Base-by-base conservation (phyloP, 2,888 invertebrate species). In the Drosophila limbata region DNA sequence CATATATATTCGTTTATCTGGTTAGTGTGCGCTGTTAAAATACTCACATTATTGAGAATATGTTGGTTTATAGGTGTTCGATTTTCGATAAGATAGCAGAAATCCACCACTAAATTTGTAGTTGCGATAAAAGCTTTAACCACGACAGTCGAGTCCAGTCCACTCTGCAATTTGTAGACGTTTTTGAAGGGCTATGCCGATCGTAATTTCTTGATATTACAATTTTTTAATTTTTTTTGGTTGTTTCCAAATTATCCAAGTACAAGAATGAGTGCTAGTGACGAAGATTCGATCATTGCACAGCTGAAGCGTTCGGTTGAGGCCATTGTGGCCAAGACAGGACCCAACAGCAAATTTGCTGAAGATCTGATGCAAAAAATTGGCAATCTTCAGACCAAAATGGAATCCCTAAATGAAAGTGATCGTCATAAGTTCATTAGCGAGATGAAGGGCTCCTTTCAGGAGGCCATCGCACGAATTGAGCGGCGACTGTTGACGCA, bases 381-480 rank as follows among this genome's bases (percentile, higher is more conserved):
- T 9, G 74, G 74, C 31, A 69, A 75, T 0, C 65, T 91, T 11
- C 90, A 91, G 53, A 21, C 50, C 3, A 88, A 89, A 74, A 71
- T 91, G 56, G 85, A 87, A 11, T 76, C 88, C 0, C 74, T 92
- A 4, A 79, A 90, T 1, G 68, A 84, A 4, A 53, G 63, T 5
- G 92, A 92, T 60, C 79, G 85, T 21, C 74, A 69, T 2, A 45
- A 83, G 44, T 92, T 91, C 42, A 57, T 92, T 5, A 56, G 69
- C 10, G 88, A 90, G 72, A 91, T 92, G 88, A 86, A 85, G 68
- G 81, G 81, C 13, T 87, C 90, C 6, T 88, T 91, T 44, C 82
- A 85, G 33, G 73, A 82, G 13, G 74, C 89, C 8, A 91, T 91
- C 13, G 79, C 73, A 0, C 68, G 77, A 6, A 87, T 92, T 47